Evolutionary conservation across 1,140 invertebrate genomes (phyloP).

Genomic region (Sesamia nonagrioides): DNA sequence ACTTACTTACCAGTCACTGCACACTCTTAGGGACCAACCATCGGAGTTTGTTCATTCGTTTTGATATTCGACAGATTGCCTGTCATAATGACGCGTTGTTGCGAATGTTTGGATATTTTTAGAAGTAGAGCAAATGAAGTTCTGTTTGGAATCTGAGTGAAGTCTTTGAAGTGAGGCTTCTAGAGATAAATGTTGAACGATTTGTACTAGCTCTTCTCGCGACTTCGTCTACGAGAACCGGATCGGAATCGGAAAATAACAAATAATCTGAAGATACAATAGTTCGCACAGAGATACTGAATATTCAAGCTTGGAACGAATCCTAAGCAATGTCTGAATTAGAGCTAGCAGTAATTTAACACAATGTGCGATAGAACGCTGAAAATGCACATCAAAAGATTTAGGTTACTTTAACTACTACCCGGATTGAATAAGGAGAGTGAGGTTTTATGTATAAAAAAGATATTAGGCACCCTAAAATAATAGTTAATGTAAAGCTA

Average conservation of each 20-base stretch:
- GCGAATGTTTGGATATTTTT: constrained; percentile 66
- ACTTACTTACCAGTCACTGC: constrained; percentile 24
- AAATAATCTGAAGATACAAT: too few species aligned
- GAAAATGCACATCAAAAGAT: too few species aligned
- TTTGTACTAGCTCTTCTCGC: background rate
- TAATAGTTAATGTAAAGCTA: background rate
- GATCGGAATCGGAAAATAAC: too few species aligned
- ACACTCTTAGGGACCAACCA: constrained; percentile 29
- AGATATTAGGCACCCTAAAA: background rate
- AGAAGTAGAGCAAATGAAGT: constrained; percentile 64
- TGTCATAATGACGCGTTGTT: constrained; percentile 55
- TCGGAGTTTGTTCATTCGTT: constrained; percentile 36
- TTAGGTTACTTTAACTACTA: too few species aligned
- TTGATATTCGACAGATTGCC: constrained; percentile 60
- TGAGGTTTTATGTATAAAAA: background rate
- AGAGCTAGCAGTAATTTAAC: too few species aligned
- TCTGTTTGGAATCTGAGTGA: constrained; percentile 58
- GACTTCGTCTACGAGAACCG: too few species aligned
- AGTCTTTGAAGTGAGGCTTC: constrained; percentile 35
- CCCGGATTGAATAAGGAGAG: too few species aligned
- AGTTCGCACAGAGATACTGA: background rate
- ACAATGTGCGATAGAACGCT: too few species aligned
- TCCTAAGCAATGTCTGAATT: too few species aligned
- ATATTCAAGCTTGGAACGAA: background rate
- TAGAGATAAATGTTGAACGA: background rate